Evolutionary conservation across 2,797 vertebrate species (phyloP).

Genomic region (Chiroxiphia lanceolata): DNA sequence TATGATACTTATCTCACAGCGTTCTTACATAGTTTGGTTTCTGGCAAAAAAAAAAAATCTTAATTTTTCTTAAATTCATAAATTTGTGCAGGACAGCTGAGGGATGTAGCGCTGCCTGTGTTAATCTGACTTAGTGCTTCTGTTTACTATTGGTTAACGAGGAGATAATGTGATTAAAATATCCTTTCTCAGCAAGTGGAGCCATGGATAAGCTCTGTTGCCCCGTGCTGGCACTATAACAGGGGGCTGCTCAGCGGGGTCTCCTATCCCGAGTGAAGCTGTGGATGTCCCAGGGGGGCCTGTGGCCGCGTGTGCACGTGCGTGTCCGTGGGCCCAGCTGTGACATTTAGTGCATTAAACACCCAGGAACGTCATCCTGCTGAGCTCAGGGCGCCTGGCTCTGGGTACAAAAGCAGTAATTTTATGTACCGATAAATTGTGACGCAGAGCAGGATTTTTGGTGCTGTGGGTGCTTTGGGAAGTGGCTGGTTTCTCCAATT

Average conservation of each 20-base stretch:
- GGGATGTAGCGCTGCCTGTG: not conserved
- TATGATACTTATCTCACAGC: not conserved
- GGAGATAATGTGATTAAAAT: not conserved
- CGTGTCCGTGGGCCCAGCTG: too few species aligned
- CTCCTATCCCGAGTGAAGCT: not conserved
- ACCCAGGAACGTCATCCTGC: not conserved
- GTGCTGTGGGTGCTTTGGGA: fast-evolving
- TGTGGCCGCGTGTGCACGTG: not conserved
- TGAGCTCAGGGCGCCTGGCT: not conserved
- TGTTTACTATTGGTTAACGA: not conserved
- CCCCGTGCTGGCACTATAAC: not conserved
- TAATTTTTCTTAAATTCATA: not conserved
- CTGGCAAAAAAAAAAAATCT: not conserved
- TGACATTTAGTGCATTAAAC: not conserved
- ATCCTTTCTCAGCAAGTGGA: not conserved
- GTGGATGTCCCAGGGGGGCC: not conserved
- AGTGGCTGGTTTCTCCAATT: not conserved
- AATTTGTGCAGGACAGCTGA: not conserved
- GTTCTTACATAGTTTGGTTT: fast-evolving
- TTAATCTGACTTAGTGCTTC: not conserved
- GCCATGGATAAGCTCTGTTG: not conserved
- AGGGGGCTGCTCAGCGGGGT: not conserved
- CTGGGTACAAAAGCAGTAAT: not conserved
- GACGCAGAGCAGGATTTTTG: fast-evolving
- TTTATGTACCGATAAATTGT: not conserved